Evolutionary conservation across 2,888 invertebrate genomes (phyloP).

Genomic region (Trimorus sp.): DNA sequence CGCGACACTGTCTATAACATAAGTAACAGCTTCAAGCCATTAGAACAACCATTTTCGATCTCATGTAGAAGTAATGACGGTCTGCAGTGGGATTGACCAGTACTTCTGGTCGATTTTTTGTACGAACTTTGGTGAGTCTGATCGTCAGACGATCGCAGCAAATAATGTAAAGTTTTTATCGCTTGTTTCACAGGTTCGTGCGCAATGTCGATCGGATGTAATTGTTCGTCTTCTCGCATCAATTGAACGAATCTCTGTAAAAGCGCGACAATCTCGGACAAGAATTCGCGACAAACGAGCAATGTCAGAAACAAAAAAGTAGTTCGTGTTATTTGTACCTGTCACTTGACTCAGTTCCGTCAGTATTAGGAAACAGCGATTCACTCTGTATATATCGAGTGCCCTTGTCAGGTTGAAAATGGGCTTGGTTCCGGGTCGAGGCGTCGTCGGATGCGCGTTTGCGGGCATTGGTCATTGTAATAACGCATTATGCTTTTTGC

Average conservation of each 20-base stretch:
- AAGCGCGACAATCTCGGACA: no score
- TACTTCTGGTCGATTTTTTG: no score
- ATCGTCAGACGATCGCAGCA: no score
- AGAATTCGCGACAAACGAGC: neutral
- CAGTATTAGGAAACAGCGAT: conserved; percentile 42
- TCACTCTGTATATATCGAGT: neutral
- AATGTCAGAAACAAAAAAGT: conserved; percentile 21
- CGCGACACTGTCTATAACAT: neutral
- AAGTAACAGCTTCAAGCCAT: conserved; percentile 23
- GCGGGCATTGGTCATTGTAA: conserved; percentile 2
- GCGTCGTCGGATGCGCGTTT: neutral
- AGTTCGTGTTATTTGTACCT: conserved; percentile 30
- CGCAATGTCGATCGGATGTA: no score
- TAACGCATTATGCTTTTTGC: neutral
- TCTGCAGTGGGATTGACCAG: no score
- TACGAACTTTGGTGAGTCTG: no score
- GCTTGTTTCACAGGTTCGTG: no score
- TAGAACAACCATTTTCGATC: conserved; percentile 31
- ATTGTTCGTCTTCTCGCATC: no score
- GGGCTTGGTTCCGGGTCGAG: no score
- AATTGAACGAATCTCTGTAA: neutral
- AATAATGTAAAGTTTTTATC: no score
- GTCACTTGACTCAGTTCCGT: conserved; percentile 36
- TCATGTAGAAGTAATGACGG: conserved; percentile 7
- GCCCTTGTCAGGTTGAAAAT: no score